Conservation (phyloP, 2,113 vertebrate species). For the Myotis brandtii region DNA sequence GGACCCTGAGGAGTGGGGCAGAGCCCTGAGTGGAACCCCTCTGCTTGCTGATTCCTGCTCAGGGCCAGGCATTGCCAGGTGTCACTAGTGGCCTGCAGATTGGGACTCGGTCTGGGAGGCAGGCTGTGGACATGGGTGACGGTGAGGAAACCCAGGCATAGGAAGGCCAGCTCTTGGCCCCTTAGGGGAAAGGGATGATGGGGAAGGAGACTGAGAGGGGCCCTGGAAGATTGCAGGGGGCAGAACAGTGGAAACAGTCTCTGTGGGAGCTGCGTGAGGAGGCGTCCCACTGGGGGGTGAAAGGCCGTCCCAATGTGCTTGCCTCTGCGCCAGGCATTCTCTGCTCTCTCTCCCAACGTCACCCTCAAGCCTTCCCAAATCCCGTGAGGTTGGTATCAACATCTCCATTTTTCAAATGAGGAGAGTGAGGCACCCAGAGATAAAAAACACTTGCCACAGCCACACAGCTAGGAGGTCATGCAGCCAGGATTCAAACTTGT, state of each 20-base stretch:
- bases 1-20: rapidly evolving
- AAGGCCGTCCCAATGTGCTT: rapidly evolving
- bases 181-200: no score
- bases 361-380: not conserved
- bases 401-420: not conserved
- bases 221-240: not conserved
- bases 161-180: not conserved
- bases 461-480: not conserved
- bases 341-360: rapidly evolving
- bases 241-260: not conserved
- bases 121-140: not conserved
- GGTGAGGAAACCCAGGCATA: not conserved
- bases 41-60: not conserved
- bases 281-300: not conserved
- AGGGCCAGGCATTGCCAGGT: no score
- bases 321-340: no score
- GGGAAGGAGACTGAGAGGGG: not conserved
- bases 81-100: no score
- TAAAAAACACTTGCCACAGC: not conserved
- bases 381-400: not conserved
- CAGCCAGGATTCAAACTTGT: not conserved
- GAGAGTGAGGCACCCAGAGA: not conserved
- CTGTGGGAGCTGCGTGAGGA: not conserved
- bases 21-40: not conserved
- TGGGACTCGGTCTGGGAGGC: not conserved